These are phyloP conservation scores for Nebria brevicollis DNA, from an alignment of 2,888 invertebrate genomes.

Conservation along the genomic window DNA sequence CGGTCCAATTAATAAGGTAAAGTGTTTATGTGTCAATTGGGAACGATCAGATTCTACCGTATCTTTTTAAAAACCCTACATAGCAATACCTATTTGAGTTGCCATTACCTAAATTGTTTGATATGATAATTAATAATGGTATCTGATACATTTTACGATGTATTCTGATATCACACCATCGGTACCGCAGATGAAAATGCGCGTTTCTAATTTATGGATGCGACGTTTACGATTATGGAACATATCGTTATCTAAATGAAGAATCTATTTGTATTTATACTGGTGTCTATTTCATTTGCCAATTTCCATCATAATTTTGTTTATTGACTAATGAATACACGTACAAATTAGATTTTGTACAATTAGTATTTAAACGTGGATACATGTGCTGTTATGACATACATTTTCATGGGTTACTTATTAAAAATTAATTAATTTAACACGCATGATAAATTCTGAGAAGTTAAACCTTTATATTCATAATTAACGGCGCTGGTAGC, in stretches of 20 bases:
- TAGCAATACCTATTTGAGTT: not conserved
- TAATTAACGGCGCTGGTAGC: too few relatives aligned
- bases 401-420: not conserved
- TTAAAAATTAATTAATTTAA: too few relatives aligned
- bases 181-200: not conserved
- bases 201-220: not conserved
- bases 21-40: not conserved
- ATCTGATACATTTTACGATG: not conserved
- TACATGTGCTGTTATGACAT: not conserved
- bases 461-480: too few relatives aligned
- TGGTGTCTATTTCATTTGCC: not conserved
- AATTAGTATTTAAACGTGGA: not conserved
- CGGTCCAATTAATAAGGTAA: not conserved
- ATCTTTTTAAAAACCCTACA: not conserved
- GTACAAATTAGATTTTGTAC: not conserved
- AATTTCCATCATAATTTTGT: not conserved
- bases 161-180: not conserved
- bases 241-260: not conserved
- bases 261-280: not conserved
- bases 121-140: not conserved
- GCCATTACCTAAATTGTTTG: not conserved
- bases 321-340: not conserved
- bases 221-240: not conserved
- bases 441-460: too few relatives aligned
- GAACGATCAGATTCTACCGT: not conserved